Percentiles rank a stretch among this genome's conserved stretches.
These are phyloP conservation scores for Protula sp. DNA, from an alignment of 2,888 invertebrate genomes.

Conservation along the genomic window DNA sequence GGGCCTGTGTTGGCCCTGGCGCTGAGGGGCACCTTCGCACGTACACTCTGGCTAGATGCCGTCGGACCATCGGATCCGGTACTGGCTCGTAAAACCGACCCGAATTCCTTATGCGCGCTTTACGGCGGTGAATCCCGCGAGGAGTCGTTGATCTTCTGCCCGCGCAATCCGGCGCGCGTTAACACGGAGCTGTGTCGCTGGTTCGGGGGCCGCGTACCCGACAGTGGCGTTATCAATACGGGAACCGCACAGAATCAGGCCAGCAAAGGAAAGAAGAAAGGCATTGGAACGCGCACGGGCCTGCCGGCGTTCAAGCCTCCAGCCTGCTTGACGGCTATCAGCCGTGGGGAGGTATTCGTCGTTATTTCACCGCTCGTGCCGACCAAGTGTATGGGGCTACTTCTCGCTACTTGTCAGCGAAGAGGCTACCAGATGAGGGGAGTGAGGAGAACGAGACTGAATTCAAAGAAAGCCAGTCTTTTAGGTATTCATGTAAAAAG, in stretches of 20 bases:
- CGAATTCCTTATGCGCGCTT: conserved; percentile 43
- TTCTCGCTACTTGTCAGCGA: conserved; percentile 38
- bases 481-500: conserved; percentile 31
- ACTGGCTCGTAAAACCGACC: conserved; percentile 42
- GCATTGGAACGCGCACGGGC: neutral
- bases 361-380: conserved; percentile 42
- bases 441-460: conserved; percentile 31
- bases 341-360: conserved; percentile 35
- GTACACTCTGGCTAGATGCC: conserved; percentile 43
- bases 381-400: conserved; percentile 35
- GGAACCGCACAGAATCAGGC: conserved; percentile 23
- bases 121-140: conserved; percentile 42
- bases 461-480: conserved; percentile 30
- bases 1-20: conserved; percentile 38
- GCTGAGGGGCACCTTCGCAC: conserved; percentile 39
- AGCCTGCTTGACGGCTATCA: conserved; percentile 37
- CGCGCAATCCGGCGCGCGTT: conserved; percentile 33
- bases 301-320: conserved; percentile 25
- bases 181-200: conserved; percentile 38
- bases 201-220: conserved; percentile 46
- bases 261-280: neutral
- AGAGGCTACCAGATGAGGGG: conserved; percentile 44
- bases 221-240: conserved; percentile 39
- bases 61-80: conserved; percentile 46
- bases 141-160: conserved; percentile 41